phyloP scores from a whole-genome alignment of 2,797 vertebrate species.

The Chelonia mydas region DNA sequence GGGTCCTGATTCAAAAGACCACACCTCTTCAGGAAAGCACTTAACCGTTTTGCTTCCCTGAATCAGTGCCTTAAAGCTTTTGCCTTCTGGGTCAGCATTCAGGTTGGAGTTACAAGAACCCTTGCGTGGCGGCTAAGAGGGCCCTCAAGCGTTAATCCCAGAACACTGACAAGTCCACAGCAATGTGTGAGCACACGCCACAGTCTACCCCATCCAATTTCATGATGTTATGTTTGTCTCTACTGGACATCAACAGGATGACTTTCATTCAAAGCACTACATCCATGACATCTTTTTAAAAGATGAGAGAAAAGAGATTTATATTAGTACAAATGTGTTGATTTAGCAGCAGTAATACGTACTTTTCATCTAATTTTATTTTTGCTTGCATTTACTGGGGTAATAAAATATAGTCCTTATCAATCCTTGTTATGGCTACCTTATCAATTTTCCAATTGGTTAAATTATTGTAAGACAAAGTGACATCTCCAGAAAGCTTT shows the following conservation, averaged over 20 bases:
- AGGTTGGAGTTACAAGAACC: background rate
- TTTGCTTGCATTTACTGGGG: conserved; percentile 2
- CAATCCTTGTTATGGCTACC: background rate
- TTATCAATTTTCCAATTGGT: conserved; percentile 39
- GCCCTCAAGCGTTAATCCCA: background rate
- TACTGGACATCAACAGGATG: background rate
- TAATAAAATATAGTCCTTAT: background rate
- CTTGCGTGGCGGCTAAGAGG: background rate
- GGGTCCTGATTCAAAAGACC: background rate
- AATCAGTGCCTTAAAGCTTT: background rate
- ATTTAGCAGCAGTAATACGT: background rate
- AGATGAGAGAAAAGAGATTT: background rate
- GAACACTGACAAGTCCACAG: background rate
- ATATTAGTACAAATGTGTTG: conserved; percentile 14
- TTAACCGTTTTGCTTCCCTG: background rate
- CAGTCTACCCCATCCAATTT: background rate
- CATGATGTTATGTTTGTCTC: background rate
- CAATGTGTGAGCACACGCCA: background rate
- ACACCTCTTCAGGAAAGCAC: background rate
- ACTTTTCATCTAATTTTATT: conserved; percentile 19
- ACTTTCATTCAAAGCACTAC: background rate
- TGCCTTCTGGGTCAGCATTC: background rate
- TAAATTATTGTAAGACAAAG: conserved; percentile 35
- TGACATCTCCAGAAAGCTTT: conserved; percentile 28
- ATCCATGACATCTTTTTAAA: background rate